Base-by-base conservation (phyloP, 2,797 vertebrate genomes). In the Tangara arthus region DNA sequence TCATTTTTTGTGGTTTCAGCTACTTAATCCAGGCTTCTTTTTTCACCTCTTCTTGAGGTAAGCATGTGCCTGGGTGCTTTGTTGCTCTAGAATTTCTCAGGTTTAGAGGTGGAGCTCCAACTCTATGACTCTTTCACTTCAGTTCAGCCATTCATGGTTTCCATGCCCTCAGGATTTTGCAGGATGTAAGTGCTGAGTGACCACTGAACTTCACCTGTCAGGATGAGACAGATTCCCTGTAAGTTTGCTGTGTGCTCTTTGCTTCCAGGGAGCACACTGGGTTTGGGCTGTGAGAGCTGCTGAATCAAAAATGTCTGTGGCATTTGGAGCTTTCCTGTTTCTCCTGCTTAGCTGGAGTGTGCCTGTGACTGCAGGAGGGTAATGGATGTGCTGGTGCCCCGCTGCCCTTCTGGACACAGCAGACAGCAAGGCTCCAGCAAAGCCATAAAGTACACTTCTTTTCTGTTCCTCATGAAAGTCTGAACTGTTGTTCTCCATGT, bases 401-500 rank as follows among this genome's bases (percentile, higher is more conserved):
- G 28, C 93, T 94, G 72, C 61, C 65, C 39, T 79, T 78, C 87
- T 81, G 82, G 93, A 77, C 69, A n/a, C 42, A 83, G 82, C 80
- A 90, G 77, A 79, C 55, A 90, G 55, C 44, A 69, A 71, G 46
- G 80, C 70, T 87, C 44, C 49, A 46, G 26, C 53, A 77, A 79
- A 90, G 66, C 80, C 47, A 37, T 81, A 69, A 85, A 86, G 41
- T 70, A 78, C 69, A 34, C 34, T 77, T 12, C 60, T 82, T 76
- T 70, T 84, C 78, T 89, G 56, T 73, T 77, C 35, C 49, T 70
- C 53, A 18, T 34, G 52, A 24, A 68, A 61, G 22, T 42, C 69
- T 93, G 65, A 79, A 52, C 82, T 81, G 60, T 69, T 94, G 87
- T 86, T 86, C 55, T 93, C 70, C 52, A 11, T 83, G 79, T 93